Base-by-base conservation (phyloP, 2,797 vertebrate genomes). In the Poeciliopsis turneri region DNA sequence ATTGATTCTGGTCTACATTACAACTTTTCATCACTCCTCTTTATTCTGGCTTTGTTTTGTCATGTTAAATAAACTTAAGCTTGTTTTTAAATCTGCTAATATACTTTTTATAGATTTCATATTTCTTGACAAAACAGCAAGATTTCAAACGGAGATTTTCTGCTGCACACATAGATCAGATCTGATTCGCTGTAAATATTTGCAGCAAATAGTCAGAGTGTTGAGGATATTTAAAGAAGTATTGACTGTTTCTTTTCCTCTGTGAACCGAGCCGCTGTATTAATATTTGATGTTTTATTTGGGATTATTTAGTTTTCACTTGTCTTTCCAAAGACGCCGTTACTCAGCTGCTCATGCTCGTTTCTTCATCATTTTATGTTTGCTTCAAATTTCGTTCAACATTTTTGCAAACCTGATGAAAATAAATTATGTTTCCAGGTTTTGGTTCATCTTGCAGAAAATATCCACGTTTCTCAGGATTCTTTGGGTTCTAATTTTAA, bases 151-250 rank as follows among this genome's bases (percentile, higher is more conserved):
- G 88, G 85, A 86, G 79, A 86, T 89, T 86, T 69, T 79, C 82
- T 81, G 80, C 76, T 75, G 87, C 88, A 88, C 88, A 88, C 83
- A 90, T 88, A 87, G 80, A 90, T 88, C 72, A 89, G 88, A 90
- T 88, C 77, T 90, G 93, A 93, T 92, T 93, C 4, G 87, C 57
- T 12, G 90, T 88, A 93, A 94, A 94, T 94, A 93, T 94, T 94
- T 93, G 91, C 84, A 77, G 88, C 91, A 93, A 92, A 88, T 91
- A 94, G 91, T 93, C 93, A 87, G 89, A 86, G 88, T 89, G 77
- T 41, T 75, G 49, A 76, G 47, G 10, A 82, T 93, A 89, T 93
- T 93, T 94, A 83, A 80, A 23, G 13, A 78, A 90, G 87, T 82
- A 81, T 78, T 83, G 86, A 66, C 77, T 74, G 68, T 82, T 86